Evolutionary conservation across 2,888 invertebrate species (phyloP).

Genomic region (Acholoe squamosa): DNA sequence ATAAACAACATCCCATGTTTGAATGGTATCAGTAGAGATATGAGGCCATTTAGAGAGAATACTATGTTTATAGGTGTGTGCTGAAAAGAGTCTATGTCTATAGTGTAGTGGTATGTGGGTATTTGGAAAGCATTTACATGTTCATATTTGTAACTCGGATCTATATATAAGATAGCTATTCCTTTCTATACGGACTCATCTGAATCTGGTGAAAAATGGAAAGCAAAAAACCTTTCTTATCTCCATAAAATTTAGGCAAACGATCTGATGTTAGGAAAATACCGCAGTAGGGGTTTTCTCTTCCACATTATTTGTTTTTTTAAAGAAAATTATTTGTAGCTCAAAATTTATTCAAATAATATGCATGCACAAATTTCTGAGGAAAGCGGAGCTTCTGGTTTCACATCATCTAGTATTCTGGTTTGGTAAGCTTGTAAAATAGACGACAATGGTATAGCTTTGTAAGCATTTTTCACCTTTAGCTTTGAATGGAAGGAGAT

Average conservation of each 20-base stretch:
- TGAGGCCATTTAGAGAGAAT: background rate
- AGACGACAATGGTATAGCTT: background rate
- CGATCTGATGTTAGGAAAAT: too few relatives aligned
- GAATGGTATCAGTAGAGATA: background rate
- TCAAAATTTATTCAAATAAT: background rate
- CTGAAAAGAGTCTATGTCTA: background rate
- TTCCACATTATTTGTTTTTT: too few relatives aligned
- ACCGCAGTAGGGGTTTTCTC: background rate
- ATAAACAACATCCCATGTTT: conserved; percentile 6
- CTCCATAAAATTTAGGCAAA: too few relatives aligned
- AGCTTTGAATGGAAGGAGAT: background rate
- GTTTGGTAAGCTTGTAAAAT: background rate
- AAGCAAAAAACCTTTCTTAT: too few relatives aligned
- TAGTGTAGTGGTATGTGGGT: background rate
- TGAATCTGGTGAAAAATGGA: too few relatives aligned
- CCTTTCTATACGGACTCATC: too few relatives aligned
- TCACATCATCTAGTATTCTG: background rate
- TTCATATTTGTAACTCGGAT: too few relatives aligned
- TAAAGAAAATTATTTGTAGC: too few relatives aligned
- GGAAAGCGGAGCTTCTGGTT: background rate
- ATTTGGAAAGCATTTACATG: background rate
- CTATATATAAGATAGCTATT: too few relatives aligned
- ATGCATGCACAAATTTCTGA: background rate
- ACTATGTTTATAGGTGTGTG: background rate
- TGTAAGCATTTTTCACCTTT: background rate